Base-by-base conservation (phyloP, 2,888 invertebrate genomes). In the Tuta absoluta region DNA sequence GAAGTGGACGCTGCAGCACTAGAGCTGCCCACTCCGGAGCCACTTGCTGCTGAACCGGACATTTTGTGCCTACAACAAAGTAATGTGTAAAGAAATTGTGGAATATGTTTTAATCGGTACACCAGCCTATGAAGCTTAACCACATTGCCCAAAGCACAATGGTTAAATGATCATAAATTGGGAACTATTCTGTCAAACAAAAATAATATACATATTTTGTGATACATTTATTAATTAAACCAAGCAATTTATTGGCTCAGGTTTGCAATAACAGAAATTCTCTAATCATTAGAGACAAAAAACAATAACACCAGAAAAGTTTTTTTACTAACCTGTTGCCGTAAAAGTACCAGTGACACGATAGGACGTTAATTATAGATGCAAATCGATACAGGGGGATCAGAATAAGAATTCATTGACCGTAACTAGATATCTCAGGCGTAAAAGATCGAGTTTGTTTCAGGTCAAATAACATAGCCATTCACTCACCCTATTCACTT, bases 31-130 rank as follows among this genome's bases (percentile, higher is more conserved):
- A 81, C 74, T 62, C 87, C 84, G 63, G 87, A 84, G 37, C 84
- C 82, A 62, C 73, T 66, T n/a, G 79, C 82, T 48, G 91, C 89
- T 66, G 88, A 82, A 68, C 86, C 87, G 65, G 90, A 87, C 77
- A 91, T 91, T 1, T 37, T 33, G 24, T 28, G 21, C 68, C 38
- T 67, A 65, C 0, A 48, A 62, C n/a, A 48, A 24, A 49, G 10
- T 21, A 19, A 41, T n/a, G 3, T 17, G 8, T 17, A 14, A 19
- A n/a, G 12, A 48, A n/a, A 28, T 45, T 8, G 12, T 45, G 12
- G 4, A 8, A 5, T 3, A 45, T 33, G 33, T 8, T 33, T 33
- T 8, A 8, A 8, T 7, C 3, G 33, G 33, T 8, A 33, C 33
- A 33, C 33, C 33, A 33, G 8, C 5, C 8, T 8, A 33, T 33